phyloP scores from a whole-genome alignment of 1,140 invertebrate genomes.

The Conus ventricosus region DNA sequence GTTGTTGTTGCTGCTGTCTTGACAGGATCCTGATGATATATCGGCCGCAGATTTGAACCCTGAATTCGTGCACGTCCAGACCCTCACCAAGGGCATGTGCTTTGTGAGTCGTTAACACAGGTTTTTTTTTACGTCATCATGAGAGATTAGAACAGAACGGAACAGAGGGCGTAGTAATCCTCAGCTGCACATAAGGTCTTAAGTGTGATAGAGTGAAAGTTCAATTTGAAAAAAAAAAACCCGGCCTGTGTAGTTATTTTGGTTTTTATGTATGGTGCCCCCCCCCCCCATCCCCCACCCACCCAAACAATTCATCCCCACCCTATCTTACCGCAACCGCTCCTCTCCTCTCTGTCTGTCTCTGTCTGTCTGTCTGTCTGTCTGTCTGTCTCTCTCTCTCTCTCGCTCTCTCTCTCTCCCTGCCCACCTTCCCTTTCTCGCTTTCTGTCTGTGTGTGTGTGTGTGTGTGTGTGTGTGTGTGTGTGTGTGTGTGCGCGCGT shows the following conservation, averaged over 20 bases:
- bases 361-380: not conserved
- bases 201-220: no score
- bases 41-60: constrained; percentile 60
- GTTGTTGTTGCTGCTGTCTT: not conserved
- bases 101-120: constrained; percentile 61
- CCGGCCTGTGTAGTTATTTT: no score
- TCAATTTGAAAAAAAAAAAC: no score
- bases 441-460: not conserved
- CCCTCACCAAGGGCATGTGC: constrained; percentile 65
- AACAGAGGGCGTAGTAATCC: no score
- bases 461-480: no score
- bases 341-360: not conserved
- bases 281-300: no score
- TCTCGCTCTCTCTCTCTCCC: not conserved
- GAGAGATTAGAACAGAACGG: no score
- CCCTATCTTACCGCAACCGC: not conserved
- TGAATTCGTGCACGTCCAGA: constrained; percentile 68
- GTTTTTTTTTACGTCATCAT: no score
- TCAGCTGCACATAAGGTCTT: no score
- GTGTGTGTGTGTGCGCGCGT: no score
- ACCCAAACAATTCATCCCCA: not conserved
- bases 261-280: no score
- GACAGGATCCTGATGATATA: constrained; percentile 49
- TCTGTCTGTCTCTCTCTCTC: not conserved
- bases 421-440: not conserved